These are phyloP conservation scores for Microtus richardsoni DNA, from an alignment of 2,113 vertebrate species.

Conservation along the genomic window DNA sequence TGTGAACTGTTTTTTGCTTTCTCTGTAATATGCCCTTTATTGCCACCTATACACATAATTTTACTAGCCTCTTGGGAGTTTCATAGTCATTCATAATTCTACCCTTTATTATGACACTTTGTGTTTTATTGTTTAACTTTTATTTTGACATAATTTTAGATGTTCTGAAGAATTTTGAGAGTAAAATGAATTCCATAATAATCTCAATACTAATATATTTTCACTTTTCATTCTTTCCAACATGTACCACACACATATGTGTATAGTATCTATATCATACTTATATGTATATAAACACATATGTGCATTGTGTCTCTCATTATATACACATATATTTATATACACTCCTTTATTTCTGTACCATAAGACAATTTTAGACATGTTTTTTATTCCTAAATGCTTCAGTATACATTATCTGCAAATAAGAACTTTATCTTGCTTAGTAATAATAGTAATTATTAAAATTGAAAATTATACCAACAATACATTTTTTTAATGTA, in stretches of 20 bases:
- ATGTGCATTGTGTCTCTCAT: background rate
- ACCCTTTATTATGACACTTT: background rate
- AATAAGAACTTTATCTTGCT: background rate
- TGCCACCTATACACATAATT: background rate
- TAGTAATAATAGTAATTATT: background rate
- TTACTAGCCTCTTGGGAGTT: background rate
- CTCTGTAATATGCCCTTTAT: background rate
- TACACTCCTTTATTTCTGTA: slow-evolving; percentile 20
- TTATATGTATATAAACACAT: background rate
- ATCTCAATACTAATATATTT: background rate
- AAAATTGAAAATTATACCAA: background rate
- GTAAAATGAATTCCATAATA: background rate
- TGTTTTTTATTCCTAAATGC: background rate
- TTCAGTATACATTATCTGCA: background rate
- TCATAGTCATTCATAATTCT: background rate
- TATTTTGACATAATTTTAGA: slow-evolving; percentile 36
- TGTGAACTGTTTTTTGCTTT: background rate
- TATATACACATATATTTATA: background rate
- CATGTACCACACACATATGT: background rate
- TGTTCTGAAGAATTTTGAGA: slow-evolving; percentile 20
- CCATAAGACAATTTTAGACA: background rate
- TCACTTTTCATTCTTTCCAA: background rate
- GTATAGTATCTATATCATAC: background rate
- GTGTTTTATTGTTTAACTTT: background rate
- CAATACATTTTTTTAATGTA: background rate